Conservation (phyloP, 2,797 vertebrate genomes). For the Mionectes olivaceus region DNA sequence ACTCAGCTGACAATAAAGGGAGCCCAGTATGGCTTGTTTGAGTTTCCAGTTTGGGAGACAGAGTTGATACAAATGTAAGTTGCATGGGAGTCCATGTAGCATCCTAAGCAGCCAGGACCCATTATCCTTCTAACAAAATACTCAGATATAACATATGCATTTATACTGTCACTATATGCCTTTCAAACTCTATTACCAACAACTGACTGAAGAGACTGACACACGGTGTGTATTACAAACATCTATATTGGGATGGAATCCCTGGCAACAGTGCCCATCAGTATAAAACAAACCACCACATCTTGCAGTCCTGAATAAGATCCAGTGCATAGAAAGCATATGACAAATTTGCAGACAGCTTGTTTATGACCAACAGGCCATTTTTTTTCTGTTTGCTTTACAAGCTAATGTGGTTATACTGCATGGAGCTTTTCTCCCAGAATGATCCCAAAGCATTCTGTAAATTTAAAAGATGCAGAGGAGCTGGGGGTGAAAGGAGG, state of each 20-base stretch:
- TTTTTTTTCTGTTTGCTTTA: conserved; percentile 62
- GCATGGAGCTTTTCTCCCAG: background rate
- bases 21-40: background rate
- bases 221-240: conserved; percentile 30
- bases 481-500: background rate
- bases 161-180: conserved; percentile 51
- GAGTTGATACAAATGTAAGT: background rate
- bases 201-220: conserved; percentile 64
- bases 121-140: conserved; percentile 37
- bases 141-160: conserved; percentile 50
- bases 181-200: conserved; percentile 54
- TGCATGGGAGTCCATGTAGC: background rate
- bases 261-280: conserved; percentile 45
- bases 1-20: background rate
- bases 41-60: background rate
- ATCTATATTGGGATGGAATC: conserved; percentile 53
- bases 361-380: conserved; percentile 52
- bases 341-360: conserved; percentile 69
- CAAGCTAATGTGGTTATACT: conserved; percentile 45
- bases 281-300: conserved; percentile 55
- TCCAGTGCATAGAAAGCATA: conserved; percentile 26
- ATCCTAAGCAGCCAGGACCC: background rate
- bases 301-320: conserved; percentile 53
- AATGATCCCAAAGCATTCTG: conserved; percentile 3
- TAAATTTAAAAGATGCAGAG: conserved; percentile 44